phyloP scores from a whole-genome alignment of 1,140 invertebrate genomes.

The Daktulosphaira vitifoliae region DNA sequence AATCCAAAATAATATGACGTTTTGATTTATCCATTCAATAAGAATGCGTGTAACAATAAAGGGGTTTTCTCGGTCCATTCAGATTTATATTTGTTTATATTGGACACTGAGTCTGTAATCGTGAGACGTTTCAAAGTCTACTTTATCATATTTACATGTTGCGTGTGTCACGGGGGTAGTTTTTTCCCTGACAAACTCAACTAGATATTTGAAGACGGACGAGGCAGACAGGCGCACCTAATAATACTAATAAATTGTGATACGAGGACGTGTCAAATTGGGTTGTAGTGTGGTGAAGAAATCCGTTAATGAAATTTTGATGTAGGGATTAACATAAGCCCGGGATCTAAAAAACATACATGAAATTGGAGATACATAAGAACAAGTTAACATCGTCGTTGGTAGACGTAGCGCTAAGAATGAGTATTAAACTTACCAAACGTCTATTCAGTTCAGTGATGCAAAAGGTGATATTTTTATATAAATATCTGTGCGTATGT shows the following conservation, averaged over 20 bases:
- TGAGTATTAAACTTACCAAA: constrained; percentile 19
- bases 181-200: constrained; percentile 1
- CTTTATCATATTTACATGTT: background rate
- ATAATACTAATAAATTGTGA: constrained; percentile 15
- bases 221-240: constrained; percentile 9
- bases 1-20: constrained; percentile 16
- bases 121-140: background rate
- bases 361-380: constrained; percentile 24
- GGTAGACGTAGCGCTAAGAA: constrained; percentile 15
- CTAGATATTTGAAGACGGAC: background rate
- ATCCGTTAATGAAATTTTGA: constrained; percentile 33
- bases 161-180: background rate
- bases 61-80: background rate
- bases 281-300: constrained; percentile 20
- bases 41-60: no score
- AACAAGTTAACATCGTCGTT: constrained; percentile 13
- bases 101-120: background rate
- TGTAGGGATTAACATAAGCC: constrained; percentile 32
- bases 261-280: constrained; percentile 12
- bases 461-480: constrained; percentile 31
- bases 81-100: constrained; percentile 1
- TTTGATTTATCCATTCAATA: background rate
- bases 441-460: constrained; percentile 30
- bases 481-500: background rate
- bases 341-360: constrained; percentile 6